phyloP scores from a whole-genome alignment of 1,140 invertebrate species.

The Danaus plexippus region DNA sequence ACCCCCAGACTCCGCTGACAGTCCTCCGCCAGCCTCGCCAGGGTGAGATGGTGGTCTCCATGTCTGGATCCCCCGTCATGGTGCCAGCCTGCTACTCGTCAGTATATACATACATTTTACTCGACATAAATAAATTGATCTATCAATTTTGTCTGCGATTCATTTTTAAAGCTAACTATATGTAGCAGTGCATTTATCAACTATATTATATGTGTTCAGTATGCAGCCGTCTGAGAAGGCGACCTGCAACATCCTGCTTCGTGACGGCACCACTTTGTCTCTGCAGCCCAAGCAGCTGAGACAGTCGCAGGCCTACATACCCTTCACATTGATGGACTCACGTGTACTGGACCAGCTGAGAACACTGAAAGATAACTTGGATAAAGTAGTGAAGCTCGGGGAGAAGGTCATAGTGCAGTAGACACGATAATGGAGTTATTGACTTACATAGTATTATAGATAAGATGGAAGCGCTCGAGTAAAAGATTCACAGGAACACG shows the following conservation, averaged over 20 bases:
- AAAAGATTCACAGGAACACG: too few species aligned
- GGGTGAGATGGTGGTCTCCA: slow-evolving; percentile 78
- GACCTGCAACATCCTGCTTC: slow-evolving; percentile 76
- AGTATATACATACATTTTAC: slow-evolving; percentile 21
- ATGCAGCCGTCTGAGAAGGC: slow-evolving; percentile 68
- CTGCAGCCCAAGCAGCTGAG: slow-evolving; percentile 74
- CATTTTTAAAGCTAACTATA: too few species aligned
- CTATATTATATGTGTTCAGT: slow-evolving; percentile 31
- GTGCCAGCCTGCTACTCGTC: slow-evolving; percentile 62
- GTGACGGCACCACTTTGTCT: slow-evolving; percentile 75
- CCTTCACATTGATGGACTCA: slow-evolving; percentile 69
- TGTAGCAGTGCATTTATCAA: too few species aligned
- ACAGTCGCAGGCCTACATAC: slow-evolving; percentile 66
- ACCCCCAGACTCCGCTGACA: slow-evolving; percentile 74
- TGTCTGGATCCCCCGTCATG: slow-evolving; percentile 77
- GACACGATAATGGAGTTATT: not conserved
- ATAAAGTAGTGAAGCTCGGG: slow-evolving; percentile 66
- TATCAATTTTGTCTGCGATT: too few species aligned
- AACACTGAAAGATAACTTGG: slow-evolving; percentile 73
- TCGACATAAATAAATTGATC: too few species aligned
- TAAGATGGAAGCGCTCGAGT: not conserved
- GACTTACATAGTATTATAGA: not conserved
- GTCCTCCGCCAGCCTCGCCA: slow-evolving; percentile 74
- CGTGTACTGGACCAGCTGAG: slow-evolving; percentile 70
- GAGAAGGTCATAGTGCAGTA: slow-evolving; percentile 34